A percentile compares a stretch with the other conserved stretches of the same genome.
Evolutionary conservation across 2,113 vertebrate genomes (phyloP).

Genomic region (Tringa solitaria): DNA sequence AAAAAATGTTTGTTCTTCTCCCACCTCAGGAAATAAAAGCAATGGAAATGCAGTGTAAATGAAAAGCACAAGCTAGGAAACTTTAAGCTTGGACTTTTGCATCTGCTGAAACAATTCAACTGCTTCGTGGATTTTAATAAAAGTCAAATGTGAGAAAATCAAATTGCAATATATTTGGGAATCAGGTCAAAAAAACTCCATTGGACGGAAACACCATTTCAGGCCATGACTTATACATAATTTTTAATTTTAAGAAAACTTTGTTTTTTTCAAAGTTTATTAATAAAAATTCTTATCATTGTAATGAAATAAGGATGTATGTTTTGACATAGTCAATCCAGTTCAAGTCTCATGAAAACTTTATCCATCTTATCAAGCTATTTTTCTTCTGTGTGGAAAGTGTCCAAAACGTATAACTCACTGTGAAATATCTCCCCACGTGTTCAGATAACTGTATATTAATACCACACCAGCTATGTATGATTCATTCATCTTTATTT

Average conservation of each 20-base stretch:
- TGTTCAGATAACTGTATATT: not conserved
- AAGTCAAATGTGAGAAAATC: not conserved
- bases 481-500: constrained; percentile 10
- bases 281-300: not conserved
- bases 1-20: constrained; percentile 32
- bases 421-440: not conserved
- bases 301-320: not conserved
- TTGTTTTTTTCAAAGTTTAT: not conserved
- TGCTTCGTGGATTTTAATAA: not conserved
- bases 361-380: not conserved
- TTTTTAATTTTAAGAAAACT: not conserved
- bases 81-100: not conserved
- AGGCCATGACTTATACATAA: not conserved
- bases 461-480: not conserved
- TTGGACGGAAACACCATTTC: not conserved
- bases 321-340: not conserved
- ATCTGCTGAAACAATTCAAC: not conserved
- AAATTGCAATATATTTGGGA: not conserved
- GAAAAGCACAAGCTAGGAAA: not conserved
- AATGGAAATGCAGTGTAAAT: not conserved
- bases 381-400: not conserved
- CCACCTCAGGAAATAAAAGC: not conserved
- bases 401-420: not conserved
- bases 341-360: not conserved
- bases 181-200: not conserved